phyloP scores from a whole-genome alignment of 2,113 vertebrate species.

The Alosa alosa region DNA sequence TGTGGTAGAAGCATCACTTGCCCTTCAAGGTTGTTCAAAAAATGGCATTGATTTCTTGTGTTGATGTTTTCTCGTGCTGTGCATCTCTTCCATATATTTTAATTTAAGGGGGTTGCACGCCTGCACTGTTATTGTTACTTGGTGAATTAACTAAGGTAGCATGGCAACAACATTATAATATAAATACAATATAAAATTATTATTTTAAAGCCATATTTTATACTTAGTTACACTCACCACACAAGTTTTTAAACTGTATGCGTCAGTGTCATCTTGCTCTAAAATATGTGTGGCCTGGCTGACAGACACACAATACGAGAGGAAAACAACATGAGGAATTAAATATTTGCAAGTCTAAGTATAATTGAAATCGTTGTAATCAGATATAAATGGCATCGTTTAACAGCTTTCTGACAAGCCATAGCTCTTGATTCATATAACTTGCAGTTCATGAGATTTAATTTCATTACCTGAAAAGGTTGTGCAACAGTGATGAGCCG shows the following conservation, averaged over 20 bases:
- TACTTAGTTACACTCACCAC: not conserved
- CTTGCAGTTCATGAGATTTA: constrained; percentile 48
- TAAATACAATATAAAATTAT: too few species aligned
- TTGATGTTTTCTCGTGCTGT: not conserved
- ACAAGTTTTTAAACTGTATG: not conserved
- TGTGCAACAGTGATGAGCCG: constrained; percentile 23
- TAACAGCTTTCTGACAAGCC: not conserved
- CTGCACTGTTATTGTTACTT: not conserved
- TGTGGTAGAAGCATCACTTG: not conserved
- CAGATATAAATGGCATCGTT: not conserved
- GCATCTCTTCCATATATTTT: not conserved
- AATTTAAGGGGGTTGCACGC: not conserved
- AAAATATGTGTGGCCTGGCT: too few species aligned
- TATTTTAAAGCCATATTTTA: too few species aligned
- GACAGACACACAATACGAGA: too few species aligned
- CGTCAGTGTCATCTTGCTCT: not conserved
- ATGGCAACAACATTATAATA: not conserved
- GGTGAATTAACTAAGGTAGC: not conserved
- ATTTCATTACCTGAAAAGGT: constrained; percentile 50
- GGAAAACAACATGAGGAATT: too few species aligned
- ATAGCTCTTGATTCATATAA: not conserved
- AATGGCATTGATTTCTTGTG: constrained; percentile 4
- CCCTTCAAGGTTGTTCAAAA: constrained; percentile 1
- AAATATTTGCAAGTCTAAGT: not conserved
- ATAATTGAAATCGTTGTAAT: not conserved